Evolutionary conservation across 1,140 invertebrate genomes (phyloP).

Genomic region (Lepidurus packardi): DNA sequence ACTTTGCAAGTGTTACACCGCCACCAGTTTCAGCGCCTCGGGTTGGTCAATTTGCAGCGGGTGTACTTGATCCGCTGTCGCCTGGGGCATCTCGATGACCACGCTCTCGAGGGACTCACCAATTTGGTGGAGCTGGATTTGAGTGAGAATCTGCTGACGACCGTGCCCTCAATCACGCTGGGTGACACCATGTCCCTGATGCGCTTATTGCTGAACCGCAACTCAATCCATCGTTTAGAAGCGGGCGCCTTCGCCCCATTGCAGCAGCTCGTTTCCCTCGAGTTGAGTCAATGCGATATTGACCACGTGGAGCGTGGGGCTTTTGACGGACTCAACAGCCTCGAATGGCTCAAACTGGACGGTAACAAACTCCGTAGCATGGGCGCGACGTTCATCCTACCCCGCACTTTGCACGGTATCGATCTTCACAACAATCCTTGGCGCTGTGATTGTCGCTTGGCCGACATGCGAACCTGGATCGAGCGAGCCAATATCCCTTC

Average conservation of each 20-base stretch:
- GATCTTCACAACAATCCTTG: conserved; percentile 80
- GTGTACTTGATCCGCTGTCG: conserved; percentile 71
- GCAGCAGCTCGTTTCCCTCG: conserved; percentile 66
- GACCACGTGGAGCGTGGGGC: conserved; percentile 68
- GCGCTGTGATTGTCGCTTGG: conserved; percentile 76
- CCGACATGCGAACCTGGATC: conserved; percentile 71
- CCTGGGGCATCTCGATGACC: conserved; percentile 66
- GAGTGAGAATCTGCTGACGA: conserved; percentile 67
- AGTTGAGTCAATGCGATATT: conserved; percentile 72
- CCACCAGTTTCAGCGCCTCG: conserved; percentile 68
- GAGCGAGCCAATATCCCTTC: conserved; percentile 64
- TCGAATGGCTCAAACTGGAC: conserved; percentile 77
- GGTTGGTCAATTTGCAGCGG: conserved; percentile 77
- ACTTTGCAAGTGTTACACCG: conserved; percentile 65
- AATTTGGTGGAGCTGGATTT: conserved; percentile 85
- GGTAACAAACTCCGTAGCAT: conserved; percentile 70
- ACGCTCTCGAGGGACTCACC: conserved; percentile 71
- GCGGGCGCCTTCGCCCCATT: conserved; percentile 69
- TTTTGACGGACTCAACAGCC: conserved; percentile 68
- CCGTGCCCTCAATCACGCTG: conserved; percentile 70
- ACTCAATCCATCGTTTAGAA: conserved; percentile 66
- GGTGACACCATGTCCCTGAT: conserved; percentile 69
- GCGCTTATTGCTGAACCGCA: conserved; percentile 69
- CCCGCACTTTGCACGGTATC: conserved; percentile 65
- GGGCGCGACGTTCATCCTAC: conserved; percentile 61